A percentile compares a stretch with the other conserved stretches of the same genome.
Conservation (phyloP, 2,113 vertebrate species). For the Notarius quadriscutis region DNA sequence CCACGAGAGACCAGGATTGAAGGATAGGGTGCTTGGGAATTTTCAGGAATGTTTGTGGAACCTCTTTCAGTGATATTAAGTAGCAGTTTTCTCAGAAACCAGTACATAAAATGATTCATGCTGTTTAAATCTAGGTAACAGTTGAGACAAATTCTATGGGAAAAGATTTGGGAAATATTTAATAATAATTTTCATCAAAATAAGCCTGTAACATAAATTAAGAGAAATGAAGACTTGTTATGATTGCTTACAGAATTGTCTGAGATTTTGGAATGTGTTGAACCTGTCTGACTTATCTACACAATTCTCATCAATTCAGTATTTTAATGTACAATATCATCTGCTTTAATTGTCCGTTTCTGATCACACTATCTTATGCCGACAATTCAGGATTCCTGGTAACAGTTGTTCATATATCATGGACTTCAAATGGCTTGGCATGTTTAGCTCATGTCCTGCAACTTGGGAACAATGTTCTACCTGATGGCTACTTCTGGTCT, state of each 20-base stretch:
- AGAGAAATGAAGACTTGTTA: constrained; percentile 1
- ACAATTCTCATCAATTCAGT: constrained; percentile 45
- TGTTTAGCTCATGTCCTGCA: constrained; percentile 24
- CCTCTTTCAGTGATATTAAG: constrained; percentile 25
- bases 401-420: constrained; percentile 24
- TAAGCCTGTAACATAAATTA: constrained; percentile 23
- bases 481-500: not conserved
- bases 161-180: constrained; percentile 17
- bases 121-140: not conserved
- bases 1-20: constrained; percentile 24
- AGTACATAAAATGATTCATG: not conserved
- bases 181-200: constrained; percentile 19
- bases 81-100: constrained; percentile 16
- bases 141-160: not conserved
- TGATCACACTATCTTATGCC: constrained; percentile 24
- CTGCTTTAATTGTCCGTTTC: constrained; percentile 40
- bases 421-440: constrained; percentile 31
- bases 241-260: constrained; percentile 17
- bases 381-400: constrained; percentile 28
- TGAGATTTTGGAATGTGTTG: constrained; percentile 35
- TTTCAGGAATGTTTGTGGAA: constrained; percentile 20
- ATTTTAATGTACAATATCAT: constrained; percentile 44
- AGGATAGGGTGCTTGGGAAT: constrained; percentile 4
- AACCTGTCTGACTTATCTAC: constrained; percentile 33
- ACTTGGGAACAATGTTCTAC: constrained; percentile 8